Evolutionary conservation across 2,797 vertebrate species (phyloP).

Genomic region (Chelon auratus): DNA sequence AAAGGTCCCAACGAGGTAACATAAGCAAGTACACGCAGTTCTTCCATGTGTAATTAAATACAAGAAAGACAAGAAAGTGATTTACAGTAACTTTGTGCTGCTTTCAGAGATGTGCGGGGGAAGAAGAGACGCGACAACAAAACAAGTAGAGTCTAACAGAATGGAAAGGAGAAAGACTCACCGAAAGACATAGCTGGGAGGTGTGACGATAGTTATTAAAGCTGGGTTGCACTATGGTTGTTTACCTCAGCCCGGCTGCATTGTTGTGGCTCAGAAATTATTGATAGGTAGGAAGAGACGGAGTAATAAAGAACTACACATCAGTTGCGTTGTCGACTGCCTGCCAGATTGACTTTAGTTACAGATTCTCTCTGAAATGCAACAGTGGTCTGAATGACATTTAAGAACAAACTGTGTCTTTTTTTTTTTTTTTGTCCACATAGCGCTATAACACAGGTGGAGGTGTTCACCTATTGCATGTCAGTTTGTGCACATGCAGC

Average conservation of each 20-base stretch:
- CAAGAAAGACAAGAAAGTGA: conserved; percentile 10
- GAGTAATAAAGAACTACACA: conserved; percentile 70
- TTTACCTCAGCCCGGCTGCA: conserved; percentile 65
- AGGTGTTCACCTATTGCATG: conserved; percentile 8
- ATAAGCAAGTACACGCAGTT: conserved; percentile 1
- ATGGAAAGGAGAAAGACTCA: conserved; percentile 41
- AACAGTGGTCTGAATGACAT: conserved; percentile 40
- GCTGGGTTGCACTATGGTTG: conserved; percentile 63
- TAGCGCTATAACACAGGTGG: conserved; percentile 6
- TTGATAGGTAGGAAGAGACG: conserved; percentile 70
- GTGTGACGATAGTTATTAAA: conserved; percentile 77
- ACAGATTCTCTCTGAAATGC: conserved; percentile 30
- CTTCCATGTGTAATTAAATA: conserved; percentile 8
- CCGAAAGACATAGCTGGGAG: conserved; percentile 65
- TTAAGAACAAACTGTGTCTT: conserved; percentile 42
- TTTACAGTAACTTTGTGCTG: conserved; percentile 36
- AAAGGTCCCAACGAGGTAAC: too few species aligned
- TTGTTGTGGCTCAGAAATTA: conserved; percentile 74
- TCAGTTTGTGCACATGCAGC: conserved; percentile 25
- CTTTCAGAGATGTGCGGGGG: conserved; percentile 14
- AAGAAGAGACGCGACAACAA: conserved; percentile 29
- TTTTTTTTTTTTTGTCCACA: conserved; percentile 30
- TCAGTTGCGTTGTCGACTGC: conserved; percentile 43
- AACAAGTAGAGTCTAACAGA: conserved; percentile 43
- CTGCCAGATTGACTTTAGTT: conserved; percentile 42